Percentiles rank a stretch among this genome's conserved stretches.
These are phyloP conservation scores for Ficedula albicollis DNA, from an alignment of 2,797 vertebrate species.

Conservation along the genomic window DNA sequence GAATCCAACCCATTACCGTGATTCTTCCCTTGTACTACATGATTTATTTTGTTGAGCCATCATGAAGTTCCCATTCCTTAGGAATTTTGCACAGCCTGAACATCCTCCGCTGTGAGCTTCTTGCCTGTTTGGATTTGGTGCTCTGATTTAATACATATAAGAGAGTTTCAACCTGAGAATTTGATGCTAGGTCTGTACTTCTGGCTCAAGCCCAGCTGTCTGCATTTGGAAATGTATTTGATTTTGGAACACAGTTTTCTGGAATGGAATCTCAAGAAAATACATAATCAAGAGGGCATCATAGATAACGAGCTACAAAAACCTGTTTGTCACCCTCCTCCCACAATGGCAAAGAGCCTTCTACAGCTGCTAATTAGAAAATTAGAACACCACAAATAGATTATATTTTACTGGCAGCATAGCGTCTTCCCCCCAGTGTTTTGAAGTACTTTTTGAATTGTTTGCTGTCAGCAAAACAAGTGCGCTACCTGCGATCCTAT, in stretches of 20 bases:
- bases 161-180: constrained; percentile 2
- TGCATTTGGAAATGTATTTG: constrained; percentile 4
- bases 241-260: constrained; percentile 38
- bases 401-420: constrained; percentile 64
- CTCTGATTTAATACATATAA: neutral
- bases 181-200: neutral
- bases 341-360: constrained; percentile 13
- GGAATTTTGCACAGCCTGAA: neutral
- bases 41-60: neutral
- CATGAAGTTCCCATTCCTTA: neutral
- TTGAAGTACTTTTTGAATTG: constrained; percentile 79
- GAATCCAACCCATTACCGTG: neutral
- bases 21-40: neutral
- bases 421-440: constrained; percentile 55
- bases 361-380: constrained; percentile 76
- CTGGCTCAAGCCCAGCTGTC: constrained; percentile 31
- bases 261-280: constrained; percentile 36
- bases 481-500: constrained; percentile 73
- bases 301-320: constrained; percentile 24
- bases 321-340: constrained; percentile 57
- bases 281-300: constrained; percentile 23
- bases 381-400: constrained; percentile 72
- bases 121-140: neutral
- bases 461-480: constrained; percentile 83
- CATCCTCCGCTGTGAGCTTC: neutral